Evolutionary conservation across 1,140 invertebrate species (phyloP), one percentile per base, ranked within the genome.

Genomic region (Drosophila littoralis): DNA sequence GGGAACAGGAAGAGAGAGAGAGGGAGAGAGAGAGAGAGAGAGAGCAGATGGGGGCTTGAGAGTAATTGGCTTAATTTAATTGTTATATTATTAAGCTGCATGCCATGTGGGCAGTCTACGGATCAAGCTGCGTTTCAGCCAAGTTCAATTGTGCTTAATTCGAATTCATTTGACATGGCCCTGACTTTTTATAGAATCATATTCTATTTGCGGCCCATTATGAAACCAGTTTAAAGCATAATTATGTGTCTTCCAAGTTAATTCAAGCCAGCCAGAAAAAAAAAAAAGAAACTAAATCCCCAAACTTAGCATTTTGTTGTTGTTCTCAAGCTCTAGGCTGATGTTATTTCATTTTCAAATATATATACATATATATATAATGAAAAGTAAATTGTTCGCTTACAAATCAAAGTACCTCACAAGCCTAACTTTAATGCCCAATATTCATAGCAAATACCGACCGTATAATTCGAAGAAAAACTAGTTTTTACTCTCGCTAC

Each of bases 1-100:
- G 50, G 7, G 36, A 35, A 42, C 5, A 33, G 4, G 28, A 42
- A 12, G 38, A 10, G 28, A 66, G 4, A 2, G 1, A 22, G 22
- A 2, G 2, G 3, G 28, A 72, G 4, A 43, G 38, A 10, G 28
- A 66, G 4, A 2, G 1, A 22, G 22, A 2, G 2, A 22, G 28
- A 72, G 4, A 43, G 38, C 15, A 10, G 6, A 10, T 9, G 15
- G 36, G 3, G 36, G 7, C 15, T 10, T 52, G 6, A 35, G 52
- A 43, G 58, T 59, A 85, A 81, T 86, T 85, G 59, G 43, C 17
- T 86, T 79, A 81, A 76, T 86, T 79, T 77, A 32, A 54, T 54
- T 79, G 64, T 70, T 38, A 38, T 22, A 43, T 36, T 36, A 69
- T 75, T 75, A 63, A 75, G 43, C 35, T 59, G 9, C 7, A 48